phyloP scores from a whole-genome alignment of 1,140 invertebrate species.

The Dreissena polymorpha region DNA sequence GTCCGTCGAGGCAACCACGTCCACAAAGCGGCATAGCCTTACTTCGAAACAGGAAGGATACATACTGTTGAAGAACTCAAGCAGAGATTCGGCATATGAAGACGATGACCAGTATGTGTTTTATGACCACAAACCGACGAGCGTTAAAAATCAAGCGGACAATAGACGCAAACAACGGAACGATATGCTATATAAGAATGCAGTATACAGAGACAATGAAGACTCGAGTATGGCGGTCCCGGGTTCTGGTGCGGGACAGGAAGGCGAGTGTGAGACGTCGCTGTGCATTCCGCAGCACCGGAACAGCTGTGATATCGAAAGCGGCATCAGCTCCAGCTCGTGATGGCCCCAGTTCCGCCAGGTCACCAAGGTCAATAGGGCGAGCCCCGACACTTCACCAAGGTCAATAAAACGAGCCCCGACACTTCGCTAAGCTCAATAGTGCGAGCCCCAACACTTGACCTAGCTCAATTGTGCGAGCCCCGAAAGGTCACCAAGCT shows the following conservation, averaged over 20 bases:
- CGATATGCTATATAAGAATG: not conserved
- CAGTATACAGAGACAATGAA: not conserved
- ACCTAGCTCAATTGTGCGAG: too few relatives aligned
- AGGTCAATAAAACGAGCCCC: too few relatives aligned
- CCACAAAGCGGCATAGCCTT: conserved; percentile 65
- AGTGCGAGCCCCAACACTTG: too few relatives aligned
- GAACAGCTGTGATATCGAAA: conserved; percentile 55
- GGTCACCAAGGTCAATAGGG: too few relatives aligned
- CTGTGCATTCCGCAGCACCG: conserved; percentile 24
- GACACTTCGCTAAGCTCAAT: too few relatives aligned
- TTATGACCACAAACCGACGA: conserved; percentile 26
- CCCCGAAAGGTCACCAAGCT: too few relatives aligned
- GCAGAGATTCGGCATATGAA: conserved; percentile 63
- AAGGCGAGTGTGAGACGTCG: conserved; percentile 18
- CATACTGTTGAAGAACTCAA: conserved; percentile 60
- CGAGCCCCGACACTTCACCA: too few relatives aligned
- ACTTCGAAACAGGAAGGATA: conserved; percentile 70
- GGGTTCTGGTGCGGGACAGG: not conserved
- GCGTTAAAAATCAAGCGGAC: not conserved
- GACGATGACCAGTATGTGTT: conserved; percentile 61
- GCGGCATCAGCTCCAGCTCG: conserved; percentile 48
- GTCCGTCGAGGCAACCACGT: conserved; percentile 49
- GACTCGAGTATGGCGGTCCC: not conserved
- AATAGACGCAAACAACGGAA: not conserved
- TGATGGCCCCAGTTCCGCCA: not conserved